Evolutionary conservation across 2,797 vertebrate genomes (phyloP).

Genomic region (Aselliscus stoliczkanus): DNA sequence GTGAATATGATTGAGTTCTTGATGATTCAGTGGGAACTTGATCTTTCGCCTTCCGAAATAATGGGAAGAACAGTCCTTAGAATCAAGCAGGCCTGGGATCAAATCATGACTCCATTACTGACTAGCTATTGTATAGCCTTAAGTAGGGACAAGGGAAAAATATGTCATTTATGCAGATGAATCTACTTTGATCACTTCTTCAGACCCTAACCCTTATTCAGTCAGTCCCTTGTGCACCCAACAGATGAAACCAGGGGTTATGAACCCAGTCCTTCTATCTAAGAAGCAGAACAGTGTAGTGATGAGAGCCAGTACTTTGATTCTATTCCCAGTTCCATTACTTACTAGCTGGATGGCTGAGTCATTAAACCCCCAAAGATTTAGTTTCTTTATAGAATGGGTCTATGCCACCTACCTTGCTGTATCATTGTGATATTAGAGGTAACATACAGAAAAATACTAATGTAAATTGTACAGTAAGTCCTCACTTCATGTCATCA

Average conservation of each 20-base stretch:
- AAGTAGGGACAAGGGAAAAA: not conserved
- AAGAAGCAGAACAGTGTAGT: not conserved
- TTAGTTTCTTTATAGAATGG: not conserved
- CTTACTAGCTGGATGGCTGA: not conserved
- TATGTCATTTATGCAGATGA: not conserved
- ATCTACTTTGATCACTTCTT: not conserved
- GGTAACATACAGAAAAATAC: not conserved
- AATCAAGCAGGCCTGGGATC: not conserved
- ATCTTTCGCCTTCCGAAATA: not conserved
- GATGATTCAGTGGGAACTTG: not conserved
- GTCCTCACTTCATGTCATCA: not conserved
- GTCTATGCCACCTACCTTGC: not conserved
- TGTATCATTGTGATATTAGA: not conserved
- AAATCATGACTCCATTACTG: not conserved
- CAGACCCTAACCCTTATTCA: not conserved
- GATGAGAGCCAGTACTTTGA: not conserved
- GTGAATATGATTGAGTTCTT: not conserved
- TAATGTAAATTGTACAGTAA: not conserved
- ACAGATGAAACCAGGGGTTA: not conserved
- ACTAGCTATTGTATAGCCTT: not conserved
- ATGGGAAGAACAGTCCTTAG: not conserved
- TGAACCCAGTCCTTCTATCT: not conserved
- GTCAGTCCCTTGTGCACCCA: not conserved
- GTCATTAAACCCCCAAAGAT: not conserved
- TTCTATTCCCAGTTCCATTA: not conserved